Percentiles rank a stretch among this genome's conserved stretches.
These are phyloP conservation scores for Catharus bicknelli DNA, from an alignment of 2,113 vertebrate genomes.

Conservation along the genomic window DNA sequence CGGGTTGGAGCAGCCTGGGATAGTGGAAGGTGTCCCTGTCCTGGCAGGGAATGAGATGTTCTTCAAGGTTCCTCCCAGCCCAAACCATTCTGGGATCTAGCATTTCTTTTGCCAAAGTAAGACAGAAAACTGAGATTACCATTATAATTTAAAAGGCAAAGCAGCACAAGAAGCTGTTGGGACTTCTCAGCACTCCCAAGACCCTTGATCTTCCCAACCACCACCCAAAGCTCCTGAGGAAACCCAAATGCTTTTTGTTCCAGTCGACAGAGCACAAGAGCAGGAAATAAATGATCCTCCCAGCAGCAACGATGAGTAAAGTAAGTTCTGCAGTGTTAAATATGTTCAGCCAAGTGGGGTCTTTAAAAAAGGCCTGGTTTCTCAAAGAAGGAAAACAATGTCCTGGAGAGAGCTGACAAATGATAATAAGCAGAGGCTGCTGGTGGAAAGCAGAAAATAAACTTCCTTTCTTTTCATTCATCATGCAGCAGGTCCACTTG, in stretches of 20 bases:
- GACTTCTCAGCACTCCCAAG: not conserved
- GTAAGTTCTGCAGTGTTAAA: not conserved
- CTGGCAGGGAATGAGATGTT: not conserved
- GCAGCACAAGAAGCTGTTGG: not conserved
- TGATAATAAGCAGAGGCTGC: not conserved
- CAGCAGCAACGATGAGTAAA: not conserved
- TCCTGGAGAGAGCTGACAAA: not conserved
- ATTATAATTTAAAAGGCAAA: not conserved
- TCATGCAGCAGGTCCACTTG: not conserved
- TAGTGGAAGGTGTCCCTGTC: not conserved
- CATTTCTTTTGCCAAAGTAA: not conserved
- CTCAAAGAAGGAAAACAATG: not conserved
- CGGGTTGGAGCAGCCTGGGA: not conserved
- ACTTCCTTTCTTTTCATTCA: constrained; percentile 14
- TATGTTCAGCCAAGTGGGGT: not conserved
- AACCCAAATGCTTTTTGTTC: not conserved
- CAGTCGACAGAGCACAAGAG: not conserved
- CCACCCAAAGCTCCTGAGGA: not conserved
- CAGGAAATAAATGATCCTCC: not conserved
- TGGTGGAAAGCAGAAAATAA: constrained; percentile 29
- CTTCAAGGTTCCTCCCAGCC: not conserved
- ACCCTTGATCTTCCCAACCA: not conserved
- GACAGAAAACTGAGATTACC: not conserved
- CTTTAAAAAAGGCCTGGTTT: not conserved
- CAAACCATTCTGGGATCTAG: not conserved